Evolutionary conservation across 2,888 invertebrate genomes (phyloP).

Genomic region (Auanema sp.): DNA sequence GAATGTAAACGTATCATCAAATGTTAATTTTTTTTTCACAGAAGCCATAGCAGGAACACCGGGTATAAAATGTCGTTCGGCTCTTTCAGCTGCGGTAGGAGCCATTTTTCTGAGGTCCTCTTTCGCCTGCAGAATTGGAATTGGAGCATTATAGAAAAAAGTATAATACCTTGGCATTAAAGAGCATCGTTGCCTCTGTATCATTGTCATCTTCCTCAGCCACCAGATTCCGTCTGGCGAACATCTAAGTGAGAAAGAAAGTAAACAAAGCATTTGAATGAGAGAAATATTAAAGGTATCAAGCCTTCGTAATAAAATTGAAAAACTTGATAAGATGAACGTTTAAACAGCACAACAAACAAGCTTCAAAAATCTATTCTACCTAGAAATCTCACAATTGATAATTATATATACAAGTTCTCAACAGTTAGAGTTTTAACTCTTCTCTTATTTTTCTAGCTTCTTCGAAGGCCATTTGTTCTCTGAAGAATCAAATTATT

Average conservation of each 20-base stretch:
- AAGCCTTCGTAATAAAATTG: neutral
- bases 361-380: too few species aligned
- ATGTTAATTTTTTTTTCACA: constrained; percentile 13
- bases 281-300: neutral
- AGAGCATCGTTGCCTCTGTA: constrained; percentile 2
- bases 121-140: too few species aligned
- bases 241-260: too few species aligned
- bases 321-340: too few species aligned
- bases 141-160: too few species aligned
- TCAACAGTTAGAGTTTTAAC: neutral
- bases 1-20: constrained; percentile 17
- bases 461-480: constrained; percentile 60
- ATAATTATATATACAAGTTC: too few species aligned
- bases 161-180: neutral
- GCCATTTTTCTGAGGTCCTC: neutral
- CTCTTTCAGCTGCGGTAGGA: constrained; percentile 14
- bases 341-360: too few species aligned
- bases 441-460: constrained; percentile 36
- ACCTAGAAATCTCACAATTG: too few species aligned
- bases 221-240: too few species aligned
- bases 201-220: constrained; percentile 1
- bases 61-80: neutral
- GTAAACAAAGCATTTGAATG: too few species aligned
- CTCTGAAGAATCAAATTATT: constrained; percentile 39
- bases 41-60: constrained; percentile 1